phyloP scores from a whole-genome alignment of 1,140 invertebrate genomes.

The Zaprionus vittiger region DNA sequence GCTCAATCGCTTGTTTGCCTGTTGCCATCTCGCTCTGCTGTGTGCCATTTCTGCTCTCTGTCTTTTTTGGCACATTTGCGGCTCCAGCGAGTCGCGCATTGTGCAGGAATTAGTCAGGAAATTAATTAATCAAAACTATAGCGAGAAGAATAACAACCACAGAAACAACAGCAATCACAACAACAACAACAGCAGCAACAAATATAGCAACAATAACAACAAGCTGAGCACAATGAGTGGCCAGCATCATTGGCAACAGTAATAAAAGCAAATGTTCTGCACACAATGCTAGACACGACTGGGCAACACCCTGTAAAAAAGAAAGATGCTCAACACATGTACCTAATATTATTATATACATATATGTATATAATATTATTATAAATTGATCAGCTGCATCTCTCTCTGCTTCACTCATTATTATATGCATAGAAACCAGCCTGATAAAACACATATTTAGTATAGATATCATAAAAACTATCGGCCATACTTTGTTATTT shows the following conservation, averaged over 20 bases:
- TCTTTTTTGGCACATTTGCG: constrained; percentile 66
- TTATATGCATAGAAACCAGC: too few species aligned
- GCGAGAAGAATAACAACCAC: constrained; percentile 49
- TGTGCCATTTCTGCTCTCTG: constrained; percentile 22
- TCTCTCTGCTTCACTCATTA: too few species aligned
- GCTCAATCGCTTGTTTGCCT: constrained; percentile 2
- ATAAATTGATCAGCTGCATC: too few species aligned
- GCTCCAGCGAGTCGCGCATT: constrained; percentile 79
- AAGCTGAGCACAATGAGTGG: constrained; percentile 22
- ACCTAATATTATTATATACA: too few species aligned
- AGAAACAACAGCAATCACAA: constrained; percentile 21
- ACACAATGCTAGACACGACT: neutral
- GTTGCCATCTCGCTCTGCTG: constrained; percentile 3
- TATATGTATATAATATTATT: too few species aligned
- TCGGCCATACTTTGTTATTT: too few species aligned
- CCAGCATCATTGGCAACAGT: constrained; percentile 38
- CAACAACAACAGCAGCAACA: constrained; percentile 13
- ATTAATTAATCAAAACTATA: constrained; percentile 83
- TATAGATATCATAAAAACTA: too few species aligned
- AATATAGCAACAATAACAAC: constrained; percentile 28
- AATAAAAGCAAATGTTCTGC: constrained; percentile 21
- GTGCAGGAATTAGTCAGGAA: constrained; percentile 82
- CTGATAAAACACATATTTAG: too few species aligned
- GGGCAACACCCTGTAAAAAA: constrained; percentile 13
- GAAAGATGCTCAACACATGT: too few species aligned